phyloP scores from a whole-genome alignment of 2,113 vertebrate genomes.

The Lanius collurio region DNA sequence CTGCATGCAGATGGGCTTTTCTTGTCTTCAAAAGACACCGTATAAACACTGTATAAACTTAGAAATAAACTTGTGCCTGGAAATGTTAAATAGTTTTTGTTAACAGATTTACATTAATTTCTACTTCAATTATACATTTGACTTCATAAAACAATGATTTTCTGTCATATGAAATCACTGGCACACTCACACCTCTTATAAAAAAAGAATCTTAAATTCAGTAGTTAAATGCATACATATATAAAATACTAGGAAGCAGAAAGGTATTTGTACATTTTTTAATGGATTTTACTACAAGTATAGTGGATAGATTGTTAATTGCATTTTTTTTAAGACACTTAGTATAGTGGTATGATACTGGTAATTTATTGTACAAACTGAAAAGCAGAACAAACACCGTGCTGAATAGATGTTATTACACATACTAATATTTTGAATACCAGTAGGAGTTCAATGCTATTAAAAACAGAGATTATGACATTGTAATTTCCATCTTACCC shows the following conservation, averaged over 20 bases:
- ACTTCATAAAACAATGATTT: background rate
- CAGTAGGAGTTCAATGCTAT: background rate
- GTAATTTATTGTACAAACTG: background rate
- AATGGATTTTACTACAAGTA: background rate
- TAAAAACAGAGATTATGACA: background rate
- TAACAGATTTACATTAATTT: background rate
- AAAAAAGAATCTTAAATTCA: background rate
- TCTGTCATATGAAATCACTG: background rate
- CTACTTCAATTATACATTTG: background rate
- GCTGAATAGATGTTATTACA: background rate
- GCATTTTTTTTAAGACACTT: background rate
- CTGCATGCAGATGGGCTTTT: fast-evolving
- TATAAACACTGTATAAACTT: background rate
- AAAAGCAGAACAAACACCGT: background rate
- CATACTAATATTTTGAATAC: background rate
- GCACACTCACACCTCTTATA: background rate
- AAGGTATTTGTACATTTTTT: background rate
- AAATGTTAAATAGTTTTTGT: background rate
- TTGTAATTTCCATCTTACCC: background rate
- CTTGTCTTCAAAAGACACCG: background rate
- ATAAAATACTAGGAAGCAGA: background rate
- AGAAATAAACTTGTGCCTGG: background rate
- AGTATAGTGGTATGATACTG: background rate
- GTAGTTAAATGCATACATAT: background rate
- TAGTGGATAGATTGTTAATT: background rate